Evolutionary conservation across 2,797 vertebrate genomes (phyloP), one percentile per base, ranked within the genome.

Genomic region (Spinus pinus): DNA sequence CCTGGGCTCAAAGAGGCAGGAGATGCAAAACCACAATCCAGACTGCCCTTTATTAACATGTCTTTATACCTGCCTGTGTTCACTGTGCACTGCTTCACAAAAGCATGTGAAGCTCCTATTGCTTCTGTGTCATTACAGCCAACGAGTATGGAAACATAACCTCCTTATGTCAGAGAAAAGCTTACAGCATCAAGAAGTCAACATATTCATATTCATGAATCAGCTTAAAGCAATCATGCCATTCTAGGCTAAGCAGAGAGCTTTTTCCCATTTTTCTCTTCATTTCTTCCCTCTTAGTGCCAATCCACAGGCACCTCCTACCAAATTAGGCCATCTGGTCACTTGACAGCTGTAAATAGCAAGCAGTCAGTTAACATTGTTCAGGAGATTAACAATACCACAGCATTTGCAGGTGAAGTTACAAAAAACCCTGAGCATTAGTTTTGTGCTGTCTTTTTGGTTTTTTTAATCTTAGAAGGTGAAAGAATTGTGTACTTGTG

Each of bases 301-400:
- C 39, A 75, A 28, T 5, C 61, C 8, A 41, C 22, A 57, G 28
- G 27, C 44, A 67, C 5, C 25, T 89, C 61, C n/a, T 28, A 50
- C 6, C 46, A 56, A 73, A 88, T 53, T 8, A 85, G 84, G 78
- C 49, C 81, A 85, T 13, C 69, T 85, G 57, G 50, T 81, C 82
- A 88, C 35, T 89, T 69, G 70, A 95, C 44, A 62, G 31, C 58
- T 70, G 37, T 13, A 81, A 91, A 75, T 11, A 86, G 42, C 64
- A 81, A 88, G 56, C 56, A 77, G 46, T 4, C 61, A 41, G 7
- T 47, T 79, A 86, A 87, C 27, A 51, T 14, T 25, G 9, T 44
- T 62, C 56, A 84, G 64, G 71, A 67, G 71, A 88, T 86, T 61
- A 94, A 75, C 67, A 74, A 28, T 12, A 73, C 30, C 28, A 54